Evolutionary conservation across 2,113 vertebrate genomes (phyloP), one percentile per base, ranked within the genome.

Genomic region (Odontesthes bonariensis): DNA sequence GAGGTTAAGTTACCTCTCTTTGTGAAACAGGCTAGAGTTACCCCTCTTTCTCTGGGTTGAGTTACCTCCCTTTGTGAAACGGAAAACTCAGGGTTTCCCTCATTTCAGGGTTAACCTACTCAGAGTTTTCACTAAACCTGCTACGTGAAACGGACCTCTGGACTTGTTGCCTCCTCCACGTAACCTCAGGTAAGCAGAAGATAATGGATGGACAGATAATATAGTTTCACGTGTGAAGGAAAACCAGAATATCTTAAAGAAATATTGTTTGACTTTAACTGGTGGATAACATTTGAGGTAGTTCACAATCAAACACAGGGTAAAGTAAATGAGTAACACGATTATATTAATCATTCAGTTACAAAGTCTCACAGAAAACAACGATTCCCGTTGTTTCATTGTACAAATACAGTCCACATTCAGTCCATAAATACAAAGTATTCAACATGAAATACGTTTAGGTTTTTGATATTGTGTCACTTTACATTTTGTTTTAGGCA

Each of bases 271-370:
- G 31, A 33, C 16, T 58, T 58, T 8, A n/a, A 13, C 8, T 49
- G 23, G 27, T n/a, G 1, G 8, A 7, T 49, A n/a, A 65, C 20
- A 35, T 33, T 47, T 63, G 5, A 55, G 2, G 19, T 46, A 23
- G 17, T 44, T 63, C 16, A 65, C 11, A 56, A 46, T 74, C 40
- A 16, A 68, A 54, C 33, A 33, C 22, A 11, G 22, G 10, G 67
- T n/a, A 23, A 17, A 31, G 2, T 32, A 33, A 58, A 60, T 8
- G 12, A 3, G 17, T 20, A 20, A 52, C 22, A 55, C 19, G 9
- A 32, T 32, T 33, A 8, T 54, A 2, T 65, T 44, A 38, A 38
- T 54, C 1, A 53, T 44, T 32, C 47, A 60, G 60, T 16, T 22
- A 66, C n/a, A 59, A 10, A n/a, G 8, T 13, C 8, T 27, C 20